A percentile compares a stretch with the other conserved stretches of the same genome.
Conservation (phyloP, 2,797 vertebrate species). For the Gallinago stenura region DNA sequence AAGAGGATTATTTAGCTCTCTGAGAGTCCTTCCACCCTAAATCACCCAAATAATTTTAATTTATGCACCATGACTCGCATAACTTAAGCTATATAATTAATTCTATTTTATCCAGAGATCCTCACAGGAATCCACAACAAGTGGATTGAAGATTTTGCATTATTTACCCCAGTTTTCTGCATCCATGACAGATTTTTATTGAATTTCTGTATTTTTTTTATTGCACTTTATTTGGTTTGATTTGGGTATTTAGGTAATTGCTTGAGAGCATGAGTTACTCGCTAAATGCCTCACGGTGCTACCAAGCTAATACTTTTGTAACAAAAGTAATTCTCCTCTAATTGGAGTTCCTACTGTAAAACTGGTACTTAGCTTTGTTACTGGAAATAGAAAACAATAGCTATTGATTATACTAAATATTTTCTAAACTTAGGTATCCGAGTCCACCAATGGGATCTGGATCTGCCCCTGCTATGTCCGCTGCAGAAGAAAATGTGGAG, state of each 20-base stretch:
- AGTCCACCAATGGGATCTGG: constrained; percentile 84
- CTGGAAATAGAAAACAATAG: not conserved
- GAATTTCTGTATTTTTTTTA: not conserved
- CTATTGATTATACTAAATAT: not conserved
- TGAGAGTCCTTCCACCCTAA: not conserved
- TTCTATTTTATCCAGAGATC: not conserved
- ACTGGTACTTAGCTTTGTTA: not conserved
- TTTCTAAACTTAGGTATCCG: constrained; percentile 83
- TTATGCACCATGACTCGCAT: not conserved
- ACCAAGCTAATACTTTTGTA: not conserved
- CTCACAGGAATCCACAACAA: not conserved
- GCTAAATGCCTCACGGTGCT: not conserved
- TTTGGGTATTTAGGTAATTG: not conserved
- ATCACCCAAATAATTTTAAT: not conserved
- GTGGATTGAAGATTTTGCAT: not conserved
- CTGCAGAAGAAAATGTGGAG: constrained; percentile 90
- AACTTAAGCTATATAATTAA: not conserved
- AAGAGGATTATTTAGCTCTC: not conserved
- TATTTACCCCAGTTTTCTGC: not conserved
- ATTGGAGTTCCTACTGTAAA: not conserved
- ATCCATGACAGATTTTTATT: not conserved
- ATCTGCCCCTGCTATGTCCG: constrained; percentile 81
- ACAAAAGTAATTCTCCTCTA: not conserved
- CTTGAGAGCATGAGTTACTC: not conserved
- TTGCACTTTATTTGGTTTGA: not conserved